phyloP scores from a whole-genome alignment of 2,888 invertebrate species.

The Bombylius discolor region DNA sequence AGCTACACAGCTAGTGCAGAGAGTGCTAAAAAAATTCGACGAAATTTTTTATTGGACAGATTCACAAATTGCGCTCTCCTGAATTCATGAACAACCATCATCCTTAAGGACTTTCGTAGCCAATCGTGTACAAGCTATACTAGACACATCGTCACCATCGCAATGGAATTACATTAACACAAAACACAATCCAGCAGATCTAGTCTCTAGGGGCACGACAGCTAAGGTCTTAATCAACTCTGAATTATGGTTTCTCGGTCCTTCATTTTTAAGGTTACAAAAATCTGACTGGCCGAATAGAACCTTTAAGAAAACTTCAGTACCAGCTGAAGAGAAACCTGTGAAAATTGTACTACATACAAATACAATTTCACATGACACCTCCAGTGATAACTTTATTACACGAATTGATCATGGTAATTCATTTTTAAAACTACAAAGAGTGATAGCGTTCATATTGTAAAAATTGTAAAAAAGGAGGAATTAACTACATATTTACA shows the following conservation, averaged over 20 bases:
- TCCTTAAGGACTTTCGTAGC: not conserved
- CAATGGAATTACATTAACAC: not conserved
- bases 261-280: not conserved
- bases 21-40: not conserved
- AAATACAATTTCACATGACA: too few species aligned
- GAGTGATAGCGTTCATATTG: too few species aligned
- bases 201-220: not conserved
- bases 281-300: too few species aligned
- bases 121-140: not conserved
- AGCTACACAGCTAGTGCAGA: not conserved
- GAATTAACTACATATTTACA: too few species aligned
- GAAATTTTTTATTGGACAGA: not conserved
- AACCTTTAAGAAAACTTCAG: too few species aligned
- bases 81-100: not conserved
- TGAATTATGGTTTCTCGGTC: not conserved
- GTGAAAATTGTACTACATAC: too few species aligned
- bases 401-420: too few species aligned
- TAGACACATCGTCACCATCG: not conserved
- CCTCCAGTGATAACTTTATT: too few species aligned
- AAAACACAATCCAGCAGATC: not conserved
- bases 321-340: too few species aligned
- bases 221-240: not conserved
- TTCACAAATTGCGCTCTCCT: not conserved
- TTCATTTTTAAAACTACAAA: too few species aligned
- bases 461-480: too few species aligned